Evolutionary conservation across 1,140 invertebrate genomes (phyloP), one percentile per base, ranked within the genome.

Genomic region (Anastatus disparis): DNA sequence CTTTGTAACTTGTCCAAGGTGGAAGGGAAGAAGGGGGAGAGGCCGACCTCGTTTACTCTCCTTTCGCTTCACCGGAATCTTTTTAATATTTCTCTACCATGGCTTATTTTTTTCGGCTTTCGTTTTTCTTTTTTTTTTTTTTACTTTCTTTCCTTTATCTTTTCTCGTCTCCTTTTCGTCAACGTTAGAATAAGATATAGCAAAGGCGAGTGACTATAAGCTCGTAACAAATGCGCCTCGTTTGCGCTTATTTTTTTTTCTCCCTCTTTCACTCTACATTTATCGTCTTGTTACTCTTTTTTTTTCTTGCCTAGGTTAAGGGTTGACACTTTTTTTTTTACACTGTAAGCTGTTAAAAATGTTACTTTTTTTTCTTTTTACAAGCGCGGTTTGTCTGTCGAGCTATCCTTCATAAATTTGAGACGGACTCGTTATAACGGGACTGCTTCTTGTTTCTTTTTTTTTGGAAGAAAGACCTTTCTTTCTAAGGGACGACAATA

Each of bases 101-200:
- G 12, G 22, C 17, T 42, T 48, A 62, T 48, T 62, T 62, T 62
- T 62, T 62, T 62, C 56, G 35, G 56, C n/a, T 44, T 42, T 44
- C 38, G n/a, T n/a, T n/a, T n/a, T n/a, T n/a, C n/a, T n/a, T n/a
- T n/a, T n/a, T n/a, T n/a, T n/a, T n/a, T n/a, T n/a, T n/a, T n/a
- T n/a, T n/a, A n/a, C n/a, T n/a, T n/a, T n/a, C n/a, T n/a, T n/a
- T n/a, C n/a, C n/a, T n/a, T n/a, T n/a, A n/a, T 35, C 31, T 10
- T 35, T 35, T 6, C 31, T 35, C 31, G 15, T 40, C 31, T 29
- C n/a, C 27, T 31, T 27, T 55, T 3, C 15, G 44, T 20, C 17
- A 17, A 50, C 9, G 22, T 24, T 22, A 50, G n/a, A n/a, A n/a
- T n/a, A n/a, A n/a, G n/a, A n/a, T 22, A 22, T 12, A 7, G 15